A percentile compares a stretch with the other conserved stretches of the same genome.
Evolutionary conservation across 2,797 vertebrate species (phyloP).

Genomic region (Sebastes baramenuke): DNA sequence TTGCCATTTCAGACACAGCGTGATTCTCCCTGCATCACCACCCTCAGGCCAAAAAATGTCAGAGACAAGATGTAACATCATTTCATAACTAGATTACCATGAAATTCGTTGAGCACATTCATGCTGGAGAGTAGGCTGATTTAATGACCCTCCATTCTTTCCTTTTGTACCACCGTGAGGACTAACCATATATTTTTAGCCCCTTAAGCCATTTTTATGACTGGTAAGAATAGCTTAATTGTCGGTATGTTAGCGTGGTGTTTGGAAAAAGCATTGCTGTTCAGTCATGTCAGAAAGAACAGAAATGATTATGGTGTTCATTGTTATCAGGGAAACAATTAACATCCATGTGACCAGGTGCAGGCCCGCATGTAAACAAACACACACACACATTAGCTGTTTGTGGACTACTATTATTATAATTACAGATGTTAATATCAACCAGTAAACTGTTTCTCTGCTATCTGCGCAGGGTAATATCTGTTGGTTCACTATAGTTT

Average conservation of each 20-base stretch:
- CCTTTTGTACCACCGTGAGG: neutral
- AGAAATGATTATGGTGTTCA: neutral
- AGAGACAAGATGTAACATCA: neutral
- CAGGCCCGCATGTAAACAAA: neutral
- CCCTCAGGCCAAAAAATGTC: neutral
- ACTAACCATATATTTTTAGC: too few species aligned
- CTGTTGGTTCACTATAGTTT: neutral
- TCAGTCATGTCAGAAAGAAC: neutral
- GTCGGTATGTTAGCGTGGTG: neutral
- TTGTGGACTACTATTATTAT: neutral
- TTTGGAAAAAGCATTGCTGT: neutral
- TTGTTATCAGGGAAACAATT: neutral
- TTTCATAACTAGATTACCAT: neutral
- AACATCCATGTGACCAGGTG: neutral
- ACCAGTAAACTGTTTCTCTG: neutral
- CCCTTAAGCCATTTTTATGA: neutral
- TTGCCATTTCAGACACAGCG: neutral
- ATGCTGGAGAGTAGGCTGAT: neutral
- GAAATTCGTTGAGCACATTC: neutral
- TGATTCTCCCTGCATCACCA: too few species aligned
- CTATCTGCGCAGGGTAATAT: neutral
- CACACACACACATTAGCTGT: neutral
- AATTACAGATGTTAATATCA: constrained; percentile 23
- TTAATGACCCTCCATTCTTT: neutral
- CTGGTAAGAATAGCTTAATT: neutral